A percentile compares a stretch with the other conserved stretches of the same genome.
Evolutionary conservation across 2,888 invertebrate species (phyloP).

Genomic region (Macropis europaea): DNA sequence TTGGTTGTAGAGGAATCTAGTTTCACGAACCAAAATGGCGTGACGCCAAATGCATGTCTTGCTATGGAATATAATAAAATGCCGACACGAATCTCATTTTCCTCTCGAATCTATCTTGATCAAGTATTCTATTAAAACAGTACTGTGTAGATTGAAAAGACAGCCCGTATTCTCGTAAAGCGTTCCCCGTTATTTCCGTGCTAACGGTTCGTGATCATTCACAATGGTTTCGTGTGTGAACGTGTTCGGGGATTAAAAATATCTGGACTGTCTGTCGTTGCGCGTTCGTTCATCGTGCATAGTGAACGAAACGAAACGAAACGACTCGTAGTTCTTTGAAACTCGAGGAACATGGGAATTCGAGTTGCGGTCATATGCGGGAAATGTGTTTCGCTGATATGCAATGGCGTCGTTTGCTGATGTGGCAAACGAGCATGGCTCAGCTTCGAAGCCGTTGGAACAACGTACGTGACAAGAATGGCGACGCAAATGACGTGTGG

Average conservation of each 20-base stretch:
- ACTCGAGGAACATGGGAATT: slow-evolving; percentile 10
- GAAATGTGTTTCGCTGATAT: slow-evolving; percentile 26
- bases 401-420: slow-evolving; percentile 77
- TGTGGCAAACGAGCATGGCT: slow-evolving; percentile 68
- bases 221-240: too few species aligned
- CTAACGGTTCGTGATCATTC: too few species aligned
- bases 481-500: slow-evolving; percentile 59
- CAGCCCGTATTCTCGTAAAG: too few species aligned
- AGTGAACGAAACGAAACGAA: background rate
- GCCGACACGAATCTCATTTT: too few species aligned
- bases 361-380: background rate
- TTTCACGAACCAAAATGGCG: background rate
- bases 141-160: too few species aligned
- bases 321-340: slow-evolving; percentile 7
- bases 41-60: background rate
- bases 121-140: too few species aligned
- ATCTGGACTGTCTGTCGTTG: too few species aligned
- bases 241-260: too few species aligned
- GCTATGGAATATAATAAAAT: background rate
- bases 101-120: too few species aligned
- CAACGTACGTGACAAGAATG: slow-evolving; percentile 55
- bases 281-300: background rate
- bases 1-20: background rate
- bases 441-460: slow-evolving; percentile 31
- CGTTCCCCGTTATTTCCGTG: too few species aligned